Evolutionary conservation across 2,888 invertebrate genomes (phyloP).

Genomic region (Anorthoa munda): DNA sequence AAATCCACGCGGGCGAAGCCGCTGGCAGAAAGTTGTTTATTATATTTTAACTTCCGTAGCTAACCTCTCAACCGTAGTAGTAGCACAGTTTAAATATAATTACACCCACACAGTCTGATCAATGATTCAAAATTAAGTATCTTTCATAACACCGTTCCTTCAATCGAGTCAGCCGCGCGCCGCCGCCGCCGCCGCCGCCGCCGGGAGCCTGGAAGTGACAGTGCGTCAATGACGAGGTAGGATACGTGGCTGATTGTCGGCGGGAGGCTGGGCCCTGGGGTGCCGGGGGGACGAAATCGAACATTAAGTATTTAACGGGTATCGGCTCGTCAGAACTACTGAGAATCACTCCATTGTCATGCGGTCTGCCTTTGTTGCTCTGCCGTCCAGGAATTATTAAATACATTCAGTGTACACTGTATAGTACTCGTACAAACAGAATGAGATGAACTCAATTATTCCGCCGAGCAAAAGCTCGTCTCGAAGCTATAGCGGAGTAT

Average conservation of each 20-base stretch:
- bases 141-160: constrained; percentile 14
- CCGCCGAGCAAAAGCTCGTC: constrained; percentile 40
- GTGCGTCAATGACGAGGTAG: constrained; percentile 6
- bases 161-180: not conserved
- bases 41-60: not conserved
- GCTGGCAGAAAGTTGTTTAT: no score
- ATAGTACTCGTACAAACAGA: constrained; percentile 4
- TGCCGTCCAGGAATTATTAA: constrained; percentile 31
- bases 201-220: constrained; percentile 23
- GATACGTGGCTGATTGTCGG: constrained; percentile 24
- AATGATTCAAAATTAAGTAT: constrained; percentile 14
- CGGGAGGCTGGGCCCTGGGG: not conserved
- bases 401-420: constrained; percentile 8
- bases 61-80: no score
- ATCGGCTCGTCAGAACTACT: constrained; percentile 43
- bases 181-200: not conserved
- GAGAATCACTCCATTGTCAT: constrained; percentile 34
- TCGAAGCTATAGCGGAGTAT: constrained; percentile 43
- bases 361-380: constrained; percentile 44
- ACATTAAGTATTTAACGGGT: constrained; percentile 44
- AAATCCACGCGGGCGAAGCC: no score
- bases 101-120: not conserved
- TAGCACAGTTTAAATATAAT: no score
- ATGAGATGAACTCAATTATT: constrained; percentile 47
- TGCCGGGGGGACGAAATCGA: not conserved